Evolutionary conservation across 2,888 invertebrate species (phyloP).

Genomic region (Cylloceria caligata): DNA sequence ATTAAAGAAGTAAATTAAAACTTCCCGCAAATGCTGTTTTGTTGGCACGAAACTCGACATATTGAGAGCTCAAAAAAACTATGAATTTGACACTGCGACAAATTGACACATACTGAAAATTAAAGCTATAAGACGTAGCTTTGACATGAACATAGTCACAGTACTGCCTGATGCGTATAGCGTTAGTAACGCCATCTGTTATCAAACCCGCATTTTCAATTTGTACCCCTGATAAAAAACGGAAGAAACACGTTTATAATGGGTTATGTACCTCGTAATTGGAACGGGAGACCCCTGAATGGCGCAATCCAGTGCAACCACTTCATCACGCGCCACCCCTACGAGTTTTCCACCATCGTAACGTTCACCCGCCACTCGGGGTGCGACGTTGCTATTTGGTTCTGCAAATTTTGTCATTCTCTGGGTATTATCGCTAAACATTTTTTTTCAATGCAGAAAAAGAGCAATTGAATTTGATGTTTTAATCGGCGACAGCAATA

Average conservation of each 20-base stretch:
- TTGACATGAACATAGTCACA: no score
- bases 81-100: no score
- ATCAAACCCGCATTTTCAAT: no score
- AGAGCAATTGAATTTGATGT: neutral
- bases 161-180: no score
- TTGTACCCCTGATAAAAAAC: no score
- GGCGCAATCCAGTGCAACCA: constrained; percentile 89
- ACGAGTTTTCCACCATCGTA: constrained; percentile 89
- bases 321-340: constrained; percentile 85
- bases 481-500: neutral
- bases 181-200: no score
- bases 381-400: constrained; percentile 88
- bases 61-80: no score
- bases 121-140: no score
- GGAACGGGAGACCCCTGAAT: constrained; percentile 89
- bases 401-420: constrained; percentile 81
- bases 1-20: no score
- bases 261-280: constrained; percentile 87
- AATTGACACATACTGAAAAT: no score
- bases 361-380: constrained; percentile 87
- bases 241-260: neutral
- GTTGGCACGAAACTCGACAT: no score
- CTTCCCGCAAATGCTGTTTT: no score
- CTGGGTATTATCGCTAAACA: neutral
- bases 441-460: neutral